Evolutionary conservation across 2,113 vertebrate genomes (phyloP).

Genomic region (Leucopsar rothschildi): DNA sequence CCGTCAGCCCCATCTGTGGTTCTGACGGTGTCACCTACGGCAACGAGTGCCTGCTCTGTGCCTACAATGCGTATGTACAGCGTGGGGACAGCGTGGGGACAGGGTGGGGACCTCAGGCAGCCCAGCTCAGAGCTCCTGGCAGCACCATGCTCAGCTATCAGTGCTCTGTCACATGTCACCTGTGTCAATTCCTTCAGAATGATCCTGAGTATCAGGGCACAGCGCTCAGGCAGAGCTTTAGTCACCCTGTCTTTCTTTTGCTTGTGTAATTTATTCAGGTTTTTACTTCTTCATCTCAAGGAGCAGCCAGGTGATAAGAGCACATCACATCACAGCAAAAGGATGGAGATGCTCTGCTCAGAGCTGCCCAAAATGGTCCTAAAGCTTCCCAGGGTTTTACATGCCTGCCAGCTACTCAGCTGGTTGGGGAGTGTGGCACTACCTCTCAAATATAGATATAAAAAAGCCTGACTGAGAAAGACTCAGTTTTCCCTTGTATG

Average conservation of each 20-base stretch:
- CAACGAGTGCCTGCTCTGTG: slow-evolving; percentile 28
- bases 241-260: background rate
- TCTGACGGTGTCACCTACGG: background rate
- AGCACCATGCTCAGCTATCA: background rate
- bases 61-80: slow-evolving; percentile 8
- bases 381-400: background rate
- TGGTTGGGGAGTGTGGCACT: background rate
- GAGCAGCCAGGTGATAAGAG: background rate
- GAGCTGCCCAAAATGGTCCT: background rate
- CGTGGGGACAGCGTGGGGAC: accelerated
- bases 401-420: background rate
- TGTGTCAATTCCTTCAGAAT: background rate
- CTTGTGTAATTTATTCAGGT: background rate
- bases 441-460: background rate
- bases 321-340: background rate
- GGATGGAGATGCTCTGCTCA: background rate
- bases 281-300: background rate
- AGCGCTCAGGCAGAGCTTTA: background rate
- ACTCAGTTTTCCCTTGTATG: background rate
- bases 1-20: background rate
- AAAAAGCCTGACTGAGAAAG: background rate
- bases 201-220: background rate
- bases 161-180: background rate
- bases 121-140: background rate
- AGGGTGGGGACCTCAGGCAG: background rate